These are phyloP conservation scores for Paradisaea rubra DNA, from an alignment of 2,113 vertebrate genomes.

Conservation along the genomic window DNA sequence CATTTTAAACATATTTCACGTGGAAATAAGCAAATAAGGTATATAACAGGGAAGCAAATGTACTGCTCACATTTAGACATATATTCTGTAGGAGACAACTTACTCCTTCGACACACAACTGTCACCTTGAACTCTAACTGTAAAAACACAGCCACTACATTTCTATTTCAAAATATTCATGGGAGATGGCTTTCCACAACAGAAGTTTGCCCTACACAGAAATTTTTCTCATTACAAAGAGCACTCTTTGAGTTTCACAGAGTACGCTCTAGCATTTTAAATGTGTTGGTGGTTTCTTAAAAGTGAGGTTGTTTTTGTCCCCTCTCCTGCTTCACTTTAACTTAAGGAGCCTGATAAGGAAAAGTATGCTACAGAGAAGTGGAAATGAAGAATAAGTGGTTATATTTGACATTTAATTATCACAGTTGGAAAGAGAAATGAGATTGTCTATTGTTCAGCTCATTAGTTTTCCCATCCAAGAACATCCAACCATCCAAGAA, in stretches of 20 bases:
- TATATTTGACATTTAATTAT: conserved; percentile 56
- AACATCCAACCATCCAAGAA: background rate
- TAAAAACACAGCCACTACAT: background rate
- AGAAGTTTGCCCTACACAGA: background rate
- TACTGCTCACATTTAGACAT: background rate
- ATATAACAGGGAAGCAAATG: background rate
- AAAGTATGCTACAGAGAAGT: conserved; percentile 7
- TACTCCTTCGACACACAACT: background rate
- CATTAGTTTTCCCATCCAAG: conserved; percentile 18
- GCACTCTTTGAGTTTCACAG: background rate
- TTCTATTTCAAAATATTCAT: background rate
- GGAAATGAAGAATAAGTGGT: conserved; percentile 53
- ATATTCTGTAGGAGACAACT: background rate
- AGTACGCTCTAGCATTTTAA: background rate
- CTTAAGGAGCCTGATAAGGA: conserved; percentile 27
- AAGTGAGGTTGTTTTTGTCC: background rate
- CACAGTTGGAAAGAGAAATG: conserved; percentile 49
- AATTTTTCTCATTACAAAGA: conserved; percentile 28
- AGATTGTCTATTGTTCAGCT: conserved; percentile 30
- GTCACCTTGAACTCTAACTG: background rate
- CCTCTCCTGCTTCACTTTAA: conserved; percentile 34
- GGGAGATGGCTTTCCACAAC: background rate
- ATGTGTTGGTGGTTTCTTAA: background rate
- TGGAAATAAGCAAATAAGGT: background rate
- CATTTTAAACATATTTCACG: background rate